Conservation (phyloP, 2,888 invertebrate genomes). For the Dimorphilus gyrociliatus region DNA sequence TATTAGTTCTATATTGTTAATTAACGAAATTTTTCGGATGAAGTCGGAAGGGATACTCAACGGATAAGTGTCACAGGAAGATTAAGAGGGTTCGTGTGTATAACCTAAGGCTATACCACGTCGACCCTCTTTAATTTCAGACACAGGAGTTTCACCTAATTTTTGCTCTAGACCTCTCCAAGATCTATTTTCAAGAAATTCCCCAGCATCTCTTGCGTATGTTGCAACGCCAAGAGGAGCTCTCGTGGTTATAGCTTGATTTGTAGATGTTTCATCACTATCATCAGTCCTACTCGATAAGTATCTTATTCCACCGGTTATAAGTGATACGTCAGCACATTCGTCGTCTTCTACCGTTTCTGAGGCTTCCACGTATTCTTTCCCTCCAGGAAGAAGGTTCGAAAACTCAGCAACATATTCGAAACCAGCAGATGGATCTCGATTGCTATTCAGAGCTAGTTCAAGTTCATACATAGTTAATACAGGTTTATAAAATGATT, state of each 20-base stretch:
- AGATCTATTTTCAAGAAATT: constrained; percentile 49
- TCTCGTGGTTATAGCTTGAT: too few species aligned
- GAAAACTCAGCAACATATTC: constrained; percentile 57
- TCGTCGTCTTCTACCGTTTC: background rate
- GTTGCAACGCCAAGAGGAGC: background rate
- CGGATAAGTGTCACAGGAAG: too few species aligned
- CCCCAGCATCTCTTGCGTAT: constrained; percentile 41
- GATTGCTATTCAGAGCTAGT: constrained; percentile 45
- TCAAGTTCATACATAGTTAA: constrained; percentile 84
- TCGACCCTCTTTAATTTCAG: constrained; percentile 52
- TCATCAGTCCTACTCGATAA: too few species aligned
- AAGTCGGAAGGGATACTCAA: too few species aligned
- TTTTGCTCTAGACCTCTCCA: constrained; percentile 76
- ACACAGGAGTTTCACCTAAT: constrained; percentile 54
- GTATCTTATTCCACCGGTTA: constrained; percentile 49
- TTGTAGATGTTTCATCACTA: too few species aligned
- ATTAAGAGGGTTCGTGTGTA: constrained; percentile 10
- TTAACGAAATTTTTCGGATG: too few species aligned
- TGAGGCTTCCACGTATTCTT: constrained; percentile 6
- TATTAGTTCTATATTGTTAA: too few species aligned
- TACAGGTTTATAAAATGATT: constrained; percentile 74
- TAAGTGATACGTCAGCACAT: constrained; percentile 30
- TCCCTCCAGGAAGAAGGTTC: constrained; percentile 47
- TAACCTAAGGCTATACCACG: constrained; percentile 52
- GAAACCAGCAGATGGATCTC: constrained; percentile 40